Evolutionary conservation across 30 jellyfish, hydroid and myxozoan genomes (phyloP).

Genomic region (Sanderia malayensis): DNA sequence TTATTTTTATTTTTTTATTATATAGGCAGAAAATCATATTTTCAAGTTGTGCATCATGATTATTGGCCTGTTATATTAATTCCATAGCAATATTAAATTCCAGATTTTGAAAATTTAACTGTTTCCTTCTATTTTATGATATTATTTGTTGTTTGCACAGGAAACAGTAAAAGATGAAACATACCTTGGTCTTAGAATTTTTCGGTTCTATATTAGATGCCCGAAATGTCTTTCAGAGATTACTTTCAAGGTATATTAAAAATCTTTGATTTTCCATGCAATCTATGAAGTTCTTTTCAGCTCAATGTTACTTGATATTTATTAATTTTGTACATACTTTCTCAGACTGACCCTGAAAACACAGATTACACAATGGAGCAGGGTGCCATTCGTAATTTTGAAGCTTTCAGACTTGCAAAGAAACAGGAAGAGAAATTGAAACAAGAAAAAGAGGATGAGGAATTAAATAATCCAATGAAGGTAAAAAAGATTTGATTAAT

Average conservation of each 20-base stretch:
- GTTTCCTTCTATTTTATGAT: too few relatives aligned
- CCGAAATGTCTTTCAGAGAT: slow-evolving; percentile 98
- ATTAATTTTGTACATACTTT: too few relatives aligned
- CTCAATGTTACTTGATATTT: too few relatives aligned
- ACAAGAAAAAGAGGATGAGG: slow-evolving; percentile 92
- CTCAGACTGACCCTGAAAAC: slow-evolving; percentile 96
- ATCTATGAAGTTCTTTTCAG: too few relatives aligned
- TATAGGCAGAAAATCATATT: too few relatives aligned
- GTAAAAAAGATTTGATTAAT: slow-evolving; percentile 17
- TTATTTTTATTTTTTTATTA: too few relatives aligned
- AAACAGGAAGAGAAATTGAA: slow-evolving; percentile 65
- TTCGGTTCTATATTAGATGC: slow-evolving; percentile 93
- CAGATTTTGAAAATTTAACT: too few relatives aligned
- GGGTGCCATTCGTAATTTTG: slow-evolving; percentile 94
- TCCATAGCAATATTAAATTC: background rate
- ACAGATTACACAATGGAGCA: slow-evolving; percentile 97
- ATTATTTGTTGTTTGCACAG: slow-evolving; percentile 38
- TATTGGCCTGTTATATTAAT: too few relatives aligned
- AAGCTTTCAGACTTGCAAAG: slow-evolving; percentile 74
- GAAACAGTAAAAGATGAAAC: slow-evolving; percentile 95
- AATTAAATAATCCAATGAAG: slow-evolving; percentile 95
- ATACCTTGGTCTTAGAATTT: slow-evolving; percentile 90
- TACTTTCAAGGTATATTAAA: slow-evolving; percentile 83
- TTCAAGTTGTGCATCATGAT: too few relatives aligned
- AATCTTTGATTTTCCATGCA: too few relatives aligned